Base-by-base conservation (phyloP, 2,888 invertebrate species). In the Eupelmus urozonus region DNA sequence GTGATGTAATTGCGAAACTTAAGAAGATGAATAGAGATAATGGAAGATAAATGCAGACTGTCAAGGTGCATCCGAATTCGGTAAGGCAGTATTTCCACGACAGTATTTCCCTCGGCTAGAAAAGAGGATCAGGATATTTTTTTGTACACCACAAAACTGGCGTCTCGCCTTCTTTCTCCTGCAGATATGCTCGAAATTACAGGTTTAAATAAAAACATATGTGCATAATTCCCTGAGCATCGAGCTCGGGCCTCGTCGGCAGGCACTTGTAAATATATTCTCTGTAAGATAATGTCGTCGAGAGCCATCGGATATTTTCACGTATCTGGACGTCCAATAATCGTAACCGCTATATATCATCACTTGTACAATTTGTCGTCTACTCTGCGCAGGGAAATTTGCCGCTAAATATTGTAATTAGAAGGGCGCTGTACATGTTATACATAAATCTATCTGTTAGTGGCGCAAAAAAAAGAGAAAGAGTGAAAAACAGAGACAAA, bases 11-110 rank as follows among this genome's bases (percentile, higher is more conserved):
- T 45, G 13, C 20, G 25, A 67, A 63, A 4, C 29, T 70, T 13
- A 49, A 69, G 42, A n/a, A 34, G 45, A 49, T 29, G 34, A 23
- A 51, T 63, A 23, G 55, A 40, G 20, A 5, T 59, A 27, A 57
- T 25, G 27, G 53, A 63, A 53, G 23, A n/a, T 70, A 25, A 34
- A 34, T n/a, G 29, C 57, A 65, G 65, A 69, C 78, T 78, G 74
- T 78, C 78, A 59, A 78, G 40, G 62, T 59, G 27, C 63, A 57
- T 63, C 55, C 63, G 63, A 73, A 69, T 78, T 72, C 63, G 57
- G 49, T 51, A 78, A 63, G 78, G 45, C 78, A 78, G 78, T 78
- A 74, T 74, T 78, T 74, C 55, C 59, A 66, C 42, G 65, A 70
- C 78, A 74, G 74, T 78, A 78, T 78, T 78, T 78, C n/a, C 20